Percentiles rank a stretch among this genome's conserved stretches.
phyloP scores from a whole-genome alignment of 2,888 invertebrate species.

The Tetragonula carbonaria region DNA sequence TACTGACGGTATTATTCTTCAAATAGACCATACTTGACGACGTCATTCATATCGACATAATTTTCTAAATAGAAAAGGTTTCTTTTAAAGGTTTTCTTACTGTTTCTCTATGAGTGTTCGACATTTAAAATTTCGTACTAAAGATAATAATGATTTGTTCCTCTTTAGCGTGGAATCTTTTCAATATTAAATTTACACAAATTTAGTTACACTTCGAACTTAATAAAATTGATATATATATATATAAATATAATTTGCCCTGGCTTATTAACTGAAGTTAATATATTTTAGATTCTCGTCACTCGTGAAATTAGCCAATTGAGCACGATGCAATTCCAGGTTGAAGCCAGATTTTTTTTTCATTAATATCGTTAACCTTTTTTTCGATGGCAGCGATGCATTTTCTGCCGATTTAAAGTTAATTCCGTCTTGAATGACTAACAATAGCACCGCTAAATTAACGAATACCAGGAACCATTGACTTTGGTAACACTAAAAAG shows the following conservation, averaged over 20 bases:
- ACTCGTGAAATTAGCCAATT: conserved; percentile 39
- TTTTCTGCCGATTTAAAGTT: conserved; percentile 33
- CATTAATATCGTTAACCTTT: conserved; percentile 44
- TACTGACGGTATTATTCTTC: conserved; percentile 28
- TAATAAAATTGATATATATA: no score
- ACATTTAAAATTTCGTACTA: background rate
- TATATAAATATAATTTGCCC: no score
- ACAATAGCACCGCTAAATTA: conserved; percentile 28
- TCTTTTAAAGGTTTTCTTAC: background rate
- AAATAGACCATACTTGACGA: background rate
- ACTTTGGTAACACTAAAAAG: conserved; percentile 14
- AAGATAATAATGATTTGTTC: background rate
- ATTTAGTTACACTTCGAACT: no score
- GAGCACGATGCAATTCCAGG: conserved; percentile 11
- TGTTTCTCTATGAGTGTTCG: background rate
- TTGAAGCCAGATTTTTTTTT: conserved; percentile 17
- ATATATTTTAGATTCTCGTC: background rate
- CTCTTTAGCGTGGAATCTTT: no score
- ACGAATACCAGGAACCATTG: background rate
- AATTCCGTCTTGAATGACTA: background rate
- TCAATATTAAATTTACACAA: no score
- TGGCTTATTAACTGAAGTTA: conserved; percentile 1
- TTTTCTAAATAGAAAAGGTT: background rate
- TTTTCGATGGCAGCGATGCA: conserved; percentile 35
- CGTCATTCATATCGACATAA: background rate